Base-by-base conservation (phyloP, 2,113 vertebrate species). In the Phyllostomus discolor region DNA sequence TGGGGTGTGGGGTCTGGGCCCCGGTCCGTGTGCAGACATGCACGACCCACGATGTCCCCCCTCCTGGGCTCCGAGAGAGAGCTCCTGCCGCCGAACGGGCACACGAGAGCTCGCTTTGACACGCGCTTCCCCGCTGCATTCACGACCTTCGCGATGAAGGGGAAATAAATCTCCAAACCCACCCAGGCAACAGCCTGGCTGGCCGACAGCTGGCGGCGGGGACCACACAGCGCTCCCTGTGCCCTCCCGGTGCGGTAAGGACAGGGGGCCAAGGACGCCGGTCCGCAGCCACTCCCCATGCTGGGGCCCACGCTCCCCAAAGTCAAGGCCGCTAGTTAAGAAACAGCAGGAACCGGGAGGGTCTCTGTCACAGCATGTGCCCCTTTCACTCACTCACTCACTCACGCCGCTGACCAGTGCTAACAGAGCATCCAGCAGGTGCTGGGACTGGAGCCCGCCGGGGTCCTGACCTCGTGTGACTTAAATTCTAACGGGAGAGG, bases 111-210 rank as follows among this genome's bases (percentile, higher is more conserved):
- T 2, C 28, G 28, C n/a, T n/a, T 46, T 38, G 28, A 92, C 54
- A 66, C 50, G 28, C 16, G 33, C 26, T 20, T 10, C 1, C 2
- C 69, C 31, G 15, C 69, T n/a, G 1, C 28, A 38, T 82, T 38
- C 88, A 84, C 38, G 6, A 80, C 26, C 64, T 54, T 48, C 43
- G n/a, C 19, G 38, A 86, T 5, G 31, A 15, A 75, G 35, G 2
- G 24, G 20, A 93, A 83, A 41, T 75, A 76, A 59, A 50, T 38
- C 76, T 79, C 41, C 54, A 69, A 94, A 88, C 76, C 59, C 52
- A 70, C 73, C 78, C 73, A 33, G 7, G 69, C 46, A 64, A 78
- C 69, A 66, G 38, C 79, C 89, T 22, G 22, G 41, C 12, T 4
- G 4, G 48, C 54, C 38, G 31, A 35, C 12, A 41, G 84, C 54